phyloP scores from a whole-genome alignment of 2,113 vertebrate genomes.

The Hirundichthys speculiger region DNA sequence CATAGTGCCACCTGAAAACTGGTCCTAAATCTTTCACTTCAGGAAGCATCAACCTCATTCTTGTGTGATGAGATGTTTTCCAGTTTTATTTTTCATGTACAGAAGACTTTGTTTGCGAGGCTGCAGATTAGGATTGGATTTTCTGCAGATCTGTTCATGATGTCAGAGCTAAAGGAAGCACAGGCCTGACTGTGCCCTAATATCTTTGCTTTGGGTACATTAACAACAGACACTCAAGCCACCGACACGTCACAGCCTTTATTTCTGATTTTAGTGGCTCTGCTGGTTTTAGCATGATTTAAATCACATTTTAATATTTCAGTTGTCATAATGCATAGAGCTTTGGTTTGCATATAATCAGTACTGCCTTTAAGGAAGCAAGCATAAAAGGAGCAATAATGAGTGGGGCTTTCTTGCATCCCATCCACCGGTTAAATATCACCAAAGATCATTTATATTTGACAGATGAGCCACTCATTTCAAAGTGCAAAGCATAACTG shows the following conservation, averaged over 20 bases:
- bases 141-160: constrained; percentile 47
- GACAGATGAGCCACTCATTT: not conserved
- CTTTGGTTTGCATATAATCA: constrained; percentile 6
- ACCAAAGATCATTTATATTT: constrained; percentile 25
- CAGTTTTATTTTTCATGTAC: constrained; percentile 29
- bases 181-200: constrained; percentile 18
- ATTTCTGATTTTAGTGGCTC: not conserved
- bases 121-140: constrained; percentile 45
- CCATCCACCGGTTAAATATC: too few relatives aligned
- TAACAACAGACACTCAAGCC: constrained; percentile 2
- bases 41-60: constrained; percentile 4
- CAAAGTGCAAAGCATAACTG: not conserved
- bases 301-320: constrained; percentile 16
- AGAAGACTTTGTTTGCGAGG: constrained; percentile 27
- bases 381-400: too few relatives aligned
- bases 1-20: constrained; percentile 19
- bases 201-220: constrained; percentile 21
- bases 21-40: constrained; percentile 19
- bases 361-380: not conserved
- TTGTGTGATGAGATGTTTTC: constrained; percentile 18
- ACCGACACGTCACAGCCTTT: constrained; percentile 9
- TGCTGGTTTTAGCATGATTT: not conserved
- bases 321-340: not conserved
- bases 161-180: constrained; percentile 26
- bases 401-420: too few relatives aligned